A percentile compares a stretch with the other conserved stretches of the same genome.
Conservation (phyloP, 1,140 invertebrate genomes). For the Drosophila sproati region DNA sequence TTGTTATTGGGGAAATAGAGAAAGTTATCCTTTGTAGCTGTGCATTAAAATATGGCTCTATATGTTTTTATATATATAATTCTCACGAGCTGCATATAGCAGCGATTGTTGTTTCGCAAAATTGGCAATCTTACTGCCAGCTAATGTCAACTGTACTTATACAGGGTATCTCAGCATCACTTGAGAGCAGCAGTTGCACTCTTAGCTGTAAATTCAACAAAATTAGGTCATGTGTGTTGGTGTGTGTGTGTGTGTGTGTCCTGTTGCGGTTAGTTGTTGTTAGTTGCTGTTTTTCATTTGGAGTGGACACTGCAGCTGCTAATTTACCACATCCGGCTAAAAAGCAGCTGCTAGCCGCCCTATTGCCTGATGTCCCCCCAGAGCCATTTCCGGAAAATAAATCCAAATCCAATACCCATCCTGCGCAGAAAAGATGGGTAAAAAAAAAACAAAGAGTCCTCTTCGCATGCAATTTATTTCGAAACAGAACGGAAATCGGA, state of each 20-base stretch:
- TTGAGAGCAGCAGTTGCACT: not conserved
- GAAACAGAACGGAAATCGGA: conserved; percentile 82
- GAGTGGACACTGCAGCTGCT: conserved; percentile 57
- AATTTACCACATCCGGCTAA: conserved; percentile 73
- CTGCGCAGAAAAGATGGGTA: not conserved
- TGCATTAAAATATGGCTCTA: no score
- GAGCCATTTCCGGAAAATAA: conserved; percentile 61
- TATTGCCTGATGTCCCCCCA: conserved; percentile 32
- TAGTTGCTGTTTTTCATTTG: conserved; percentile 24
- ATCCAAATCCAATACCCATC: conserved; percentile 3
- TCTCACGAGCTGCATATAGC: no score
- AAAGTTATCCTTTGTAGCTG: no score
- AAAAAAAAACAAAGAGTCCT: conserved; percentile 22
- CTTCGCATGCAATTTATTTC: conserved; percentile 74
- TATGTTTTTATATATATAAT: no score
- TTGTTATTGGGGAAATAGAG: no score
- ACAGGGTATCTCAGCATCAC: conserved; percentile 16
- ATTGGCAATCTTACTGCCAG: no score
- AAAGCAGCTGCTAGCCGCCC: conserved; percentile 38
- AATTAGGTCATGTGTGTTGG: conserved; percentile 41
- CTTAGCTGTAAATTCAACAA: conserved; percentile 6
- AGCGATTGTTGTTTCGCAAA: no score
- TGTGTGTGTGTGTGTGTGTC: conserved; percentile 12
- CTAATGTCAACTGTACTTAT: not conserved
- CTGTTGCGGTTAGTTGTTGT: conserved; percentile 4